These are phyloP conservation scores for Tragopan temminckii DNA, from an alignment of 2,797 vertebrate genomes.

Conservation along the genomic window DNA sequence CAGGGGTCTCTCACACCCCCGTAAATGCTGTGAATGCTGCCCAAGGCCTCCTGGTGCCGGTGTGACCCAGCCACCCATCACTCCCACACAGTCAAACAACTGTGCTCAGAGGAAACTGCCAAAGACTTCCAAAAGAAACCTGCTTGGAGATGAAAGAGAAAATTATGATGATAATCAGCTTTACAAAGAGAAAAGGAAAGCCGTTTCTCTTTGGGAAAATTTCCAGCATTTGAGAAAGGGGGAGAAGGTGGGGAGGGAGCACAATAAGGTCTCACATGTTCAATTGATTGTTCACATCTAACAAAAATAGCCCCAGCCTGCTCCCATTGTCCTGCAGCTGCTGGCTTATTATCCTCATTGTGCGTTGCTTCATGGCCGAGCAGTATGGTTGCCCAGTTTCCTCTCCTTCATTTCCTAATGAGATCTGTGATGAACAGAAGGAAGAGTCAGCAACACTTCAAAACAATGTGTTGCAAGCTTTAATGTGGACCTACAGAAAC, in stretches of 20 bases:
- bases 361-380: conserved; percentile 73
- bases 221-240: conserved; percentile 62
- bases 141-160: conserved; percentile 70
- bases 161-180: conserved; percentile 70
- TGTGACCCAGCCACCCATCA: conserved; percentile 33
- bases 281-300: conserved; percentile 73
- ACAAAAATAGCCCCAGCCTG: conserved; percentile 78
- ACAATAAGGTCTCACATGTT: conserved; percentile 67
- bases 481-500: not conserved
- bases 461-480: conserved; percentile 36
- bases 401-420: conserved; percentile 76
- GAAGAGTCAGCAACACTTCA: conserved; percentile 53
- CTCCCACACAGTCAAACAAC: conserved; percentile 46
- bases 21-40: not conserved
- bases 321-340: conserved; percentile 80
- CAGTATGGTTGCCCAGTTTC: conserved; percentile 65
- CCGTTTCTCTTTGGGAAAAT: conserved; percentile 63
- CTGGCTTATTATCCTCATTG: conserved; percentile 58
- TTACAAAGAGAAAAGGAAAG: conserved; percentile 73
- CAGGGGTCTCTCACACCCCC: not conserved
- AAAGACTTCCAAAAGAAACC: conserved; percentile 63
- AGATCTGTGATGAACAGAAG: conserved; percentile 57
- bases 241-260: conserved; percentile 51
- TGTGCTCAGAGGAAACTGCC: conserved; percentile 27
- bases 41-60: not conserved